Evolutionary conservation across 2,888 invertebrate species (phyloP), one percentile per base, ranked within the genome.

Genomic region (Eristalis intricaria): DNA sequence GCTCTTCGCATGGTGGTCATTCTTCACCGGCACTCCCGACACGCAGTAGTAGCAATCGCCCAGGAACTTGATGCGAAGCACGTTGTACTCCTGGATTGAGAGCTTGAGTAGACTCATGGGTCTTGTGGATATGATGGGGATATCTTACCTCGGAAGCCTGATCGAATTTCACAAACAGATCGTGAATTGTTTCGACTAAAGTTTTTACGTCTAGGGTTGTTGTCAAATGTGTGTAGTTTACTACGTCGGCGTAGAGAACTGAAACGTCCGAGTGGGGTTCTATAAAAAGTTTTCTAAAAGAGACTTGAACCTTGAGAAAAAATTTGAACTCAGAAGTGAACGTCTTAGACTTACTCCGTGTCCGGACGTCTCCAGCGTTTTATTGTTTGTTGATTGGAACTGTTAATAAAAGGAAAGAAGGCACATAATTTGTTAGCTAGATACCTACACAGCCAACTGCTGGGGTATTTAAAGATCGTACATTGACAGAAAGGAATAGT

Each of bases 41-140:
- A 98, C 97, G 90, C 98, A 98, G 92, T 98, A 98, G 92, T 98
- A 98, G 91, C 98, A 98, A 90, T 98, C 98, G 0, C 98, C 98
- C 84, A 98, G 94, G 90, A 98, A 97, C 92, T 98, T 98, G 74
- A 98, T 98, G 73, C 98, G 94, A 74, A 98, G 94, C 0, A 97
- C 97, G 89, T 96, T 95, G 88, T 96, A 94, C 90, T 96, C 95
- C 95, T 96, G 91, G 32, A 75, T 74, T 15, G 38, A 90, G 40
- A 11, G 13, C 26, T 15, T 13, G 26, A 15, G 26, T 60, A 26
- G 2, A 60, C 4, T 13, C 26, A n/a, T 0, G 2, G 10, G 1
- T 19, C 22, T 23, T 4, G 8, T 40, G 19, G 5, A 13, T 22
- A 38, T 22, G 19, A 0, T 15, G 19, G 15, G 10, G 0, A 2